Evolutionary conservation across 2,113 vertebrate genomes (phyloP).

Genomic region (Ailurus styani): DNA sequence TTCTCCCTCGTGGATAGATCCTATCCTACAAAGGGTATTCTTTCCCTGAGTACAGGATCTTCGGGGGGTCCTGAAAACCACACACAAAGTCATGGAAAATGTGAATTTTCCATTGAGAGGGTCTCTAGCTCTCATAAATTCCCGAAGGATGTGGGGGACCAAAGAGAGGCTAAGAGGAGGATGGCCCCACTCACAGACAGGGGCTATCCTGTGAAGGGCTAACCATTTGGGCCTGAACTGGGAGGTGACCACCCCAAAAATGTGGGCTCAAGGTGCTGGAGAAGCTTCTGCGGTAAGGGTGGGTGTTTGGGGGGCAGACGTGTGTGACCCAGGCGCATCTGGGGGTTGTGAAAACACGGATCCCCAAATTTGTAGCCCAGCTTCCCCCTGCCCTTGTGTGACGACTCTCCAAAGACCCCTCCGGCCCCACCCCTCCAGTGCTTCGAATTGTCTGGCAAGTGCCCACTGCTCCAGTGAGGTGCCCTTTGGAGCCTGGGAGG

Average conservation of each 20-base stretch:
- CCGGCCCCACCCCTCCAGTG: background rate
- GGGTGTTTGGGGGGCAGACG: too few species aligned
- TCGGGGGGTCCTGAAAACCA: too few species aligned
- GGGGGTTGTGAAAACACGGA: background rate
- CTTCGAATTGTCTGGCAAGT: background rate
- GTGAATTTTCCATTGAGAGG: background rate
- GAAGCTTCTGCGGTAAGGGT: too few species aligned
- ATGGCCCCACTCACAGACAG: background rate
- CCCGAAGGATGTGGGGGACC: background rate
- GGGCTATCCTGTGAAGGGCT: too few species aligned
- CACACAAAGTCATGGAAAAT: background rate
- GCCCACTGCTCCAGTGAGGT: background rate
- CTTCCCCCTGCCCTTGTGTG: background rate
- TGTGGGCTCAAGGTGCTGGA: fast-evolving
- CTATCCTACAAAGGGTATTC: background rate
- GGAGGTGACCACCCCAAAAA: fast-evolving
- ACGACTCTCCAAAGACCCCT: background rate
- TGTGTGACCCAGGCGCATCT: background rate
- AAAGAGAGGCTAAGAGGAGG: background rate
- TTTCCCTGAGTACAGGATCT: background rate
- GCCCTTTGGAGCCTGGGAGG: background rate
- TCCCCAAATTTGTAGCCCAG: too few species aligned
- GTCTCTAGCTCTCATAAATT: background rate
- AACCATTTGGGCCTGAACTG: fast-evolving
- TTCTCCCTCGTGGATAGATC: background rate